Evolutionary conservation across 2,113 vertebrate genomes (phyloP), one percentile per base, ranked within the genome.

Genomic region (Tautogolabrus adspersus): DNA sequence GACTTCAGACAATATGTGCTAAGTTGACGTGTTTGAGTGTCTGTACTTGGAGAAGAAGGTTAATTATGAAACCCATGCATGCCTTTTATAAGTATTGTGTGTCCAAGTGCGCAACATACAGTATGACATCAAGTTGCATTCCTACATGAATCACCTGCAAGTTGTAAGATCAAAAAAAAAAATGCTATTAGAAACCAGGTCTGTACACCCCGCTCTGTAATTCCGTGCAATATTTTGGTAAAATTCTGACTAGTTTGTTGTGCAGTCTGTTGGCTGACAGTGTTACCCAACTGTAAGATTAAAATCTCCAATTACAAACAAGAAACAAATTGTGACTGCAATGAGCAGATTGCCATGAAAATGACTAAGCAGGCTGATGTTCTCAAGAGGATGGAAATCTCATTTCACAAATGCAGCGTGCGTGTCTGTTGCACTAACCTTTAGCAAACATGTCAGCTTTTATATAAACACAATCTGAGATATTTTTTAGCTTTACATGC

Each of bases 381-480:
- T 54, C 44, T 44, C 34, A 12, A 13, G 44, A 63, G 52, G 72
- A 63, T 52, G 15, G 44, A 44, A 58, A 59, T 26, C 44, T 67
- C n/a, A 56, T 79, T 58, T 78, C 55, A 66, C 15, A 56, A 69
- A 42, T 73, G 73, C 52, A 34, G 47, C n/a, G 3, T 61, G 18
- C 42, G 12, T 47, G 61, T 46, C 30, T 52, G 34, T 49, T 44
- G 18, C 47, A 49, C 58, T 34, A 16, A 8, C 12, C 62, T 49
- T 1, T 16, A 18, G 38, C 23, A 18, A 59, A 57, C 34, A 44
- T 46, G 15, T 57, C 58, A 55, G 46, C 44, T 63, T 80, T 42
- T 49, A 69, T 54, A 62, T 49, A 3, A 13, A 49, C 15, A 49
- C 6, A 42, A 42, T 42, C 40, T 46, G 52, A 34, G 30, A 34